Percentiles rank a stretch among this genome's conserved stretches.
These are phyloP conservation scores for Calcarius ornatus DNA, from an alignment of 2,113 vertebrate genomes.

Conservation along the genomic window DNA sequence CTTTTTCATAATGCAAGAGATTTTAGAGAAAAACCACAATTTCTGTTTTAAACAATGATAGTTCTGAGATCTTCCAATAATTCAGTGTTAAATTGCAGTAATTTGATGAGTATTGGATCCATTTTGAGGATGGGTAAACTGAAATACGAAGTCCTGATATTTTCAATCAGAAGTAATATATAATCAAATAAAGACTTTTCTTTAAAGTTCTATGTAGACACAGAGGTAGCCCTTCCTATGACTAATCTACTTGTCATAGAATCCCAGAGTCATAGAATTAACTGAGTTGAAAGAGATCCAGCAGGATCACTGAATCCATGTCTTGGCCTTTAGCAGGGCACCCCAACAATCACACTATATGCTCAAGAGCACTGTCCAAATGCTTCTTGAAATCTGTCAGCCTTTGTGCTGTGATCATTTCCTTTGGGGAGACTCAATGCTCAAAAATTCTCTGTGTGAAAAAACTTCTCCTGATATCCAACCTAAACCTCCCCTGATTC, in stretches of 20 bases:
- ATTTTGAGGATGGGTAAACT: not conserved
- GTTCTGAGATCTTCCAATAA: not conserved
- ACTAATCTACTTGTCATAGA: not conserved
- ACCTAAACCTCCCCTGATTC: not conserved
- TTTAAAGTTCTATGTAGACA: not conserved
- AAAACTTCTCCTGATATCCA: not conserved
- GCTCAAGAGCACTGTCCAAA: not conserved
- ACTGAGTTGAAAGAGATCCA: not conserved
- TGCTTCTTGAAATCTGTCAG: not conserved
- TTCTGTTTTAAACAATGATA: not conserved
- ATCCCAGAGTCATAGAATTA: not conserved
- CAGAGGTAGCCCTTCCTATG: not conserved
- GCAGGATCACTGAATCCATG: rapidly evolving
- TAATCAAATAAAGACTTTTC: not conserved
- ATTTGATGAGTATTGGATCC: not conserved
- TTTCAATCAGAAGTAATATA: not conserved
- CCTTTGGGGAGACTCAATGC: not conserved
- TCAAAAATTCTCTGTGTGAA: not conserved
- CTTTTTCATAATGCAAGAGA: not conserved
- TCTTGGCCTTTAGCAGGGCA: not conserved
- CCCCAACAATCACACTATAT: not conserved
- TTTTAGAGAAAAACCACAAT: not conserved
- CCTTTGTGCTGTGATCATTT: not conserved
- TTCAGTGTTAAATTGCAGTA: not conserved
- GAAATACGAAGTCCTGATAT: not conserved